These are phyloP conservation scores for Archivesica marissinica DNA, from an alignment of 1,140 invertebrate genomes.

Conservation along the genomic window DNA sequence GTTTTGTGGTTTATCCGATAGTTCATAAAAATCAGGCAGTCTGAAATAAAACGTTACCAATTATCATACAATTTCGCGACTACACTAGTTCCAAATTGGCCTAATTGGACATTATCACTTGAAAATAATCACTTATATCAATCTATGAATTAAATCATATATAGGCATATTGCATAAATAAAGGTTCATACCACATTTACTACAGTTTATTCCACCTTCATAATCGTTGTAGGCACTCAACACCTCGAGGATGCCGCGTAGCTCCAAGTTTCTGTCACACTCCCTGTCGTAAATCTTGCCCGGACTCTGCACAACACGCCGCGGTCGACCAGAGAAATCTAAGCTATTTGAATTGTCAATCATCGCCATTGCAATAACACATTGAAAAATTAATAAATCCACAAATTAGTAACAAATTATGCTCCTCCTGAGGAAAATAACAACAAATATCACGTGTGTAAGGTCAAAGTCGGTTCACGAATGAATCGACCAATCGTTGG, in stretches of 20 bases:
- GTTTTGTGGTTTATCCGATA: background rate
- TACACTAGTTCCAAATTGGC: too few relatives aligned
- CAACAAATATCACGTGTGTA: conserved; percentile 69
- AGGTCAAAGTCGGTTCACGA: background rate
- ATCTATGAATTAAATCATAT: too few relatives aligned
- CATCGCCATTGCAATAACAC: conserved; percentile 60
- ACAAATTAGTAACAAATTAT: background rate
- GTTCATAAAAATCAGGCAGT: background rate
- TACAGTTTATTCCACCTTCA: conserved; percentile 81
- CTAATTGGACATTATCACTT: too few relatives aligned
- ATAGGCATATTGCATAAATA: too few relatives aligned
- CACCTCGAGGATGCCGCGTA: conserved; percentile 75
- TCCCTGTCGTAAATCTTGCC: conserved; percentile 67
- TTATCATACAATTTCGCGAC: background rate
- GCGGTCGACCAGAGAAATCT: conserved; percentile 65
- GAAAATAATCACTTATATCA: too few relatives aligned
- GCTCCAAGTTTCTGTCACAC: conserved; percentile 69
- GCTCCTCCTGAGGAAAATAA: conserved; percentile 58
- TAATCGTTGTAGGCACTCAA: conserved; percentile 76
- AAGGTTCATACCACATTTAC: conserved; percentile 76
- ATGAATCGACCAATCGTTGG: conserved; percentile 43
- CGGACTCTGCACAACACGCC: conserved; percentile 65
- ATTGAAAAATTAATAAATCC: background rate
- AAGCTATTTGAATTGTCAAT: conserved; percentile 53
- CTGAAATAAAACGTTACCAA: background rate